Evolutionary conservation across 2,797 vertebrate genomes (phyloP), one percentile per base, ranked within the genome.

Genomic region (Sebastolobus alascanus): DNA sequence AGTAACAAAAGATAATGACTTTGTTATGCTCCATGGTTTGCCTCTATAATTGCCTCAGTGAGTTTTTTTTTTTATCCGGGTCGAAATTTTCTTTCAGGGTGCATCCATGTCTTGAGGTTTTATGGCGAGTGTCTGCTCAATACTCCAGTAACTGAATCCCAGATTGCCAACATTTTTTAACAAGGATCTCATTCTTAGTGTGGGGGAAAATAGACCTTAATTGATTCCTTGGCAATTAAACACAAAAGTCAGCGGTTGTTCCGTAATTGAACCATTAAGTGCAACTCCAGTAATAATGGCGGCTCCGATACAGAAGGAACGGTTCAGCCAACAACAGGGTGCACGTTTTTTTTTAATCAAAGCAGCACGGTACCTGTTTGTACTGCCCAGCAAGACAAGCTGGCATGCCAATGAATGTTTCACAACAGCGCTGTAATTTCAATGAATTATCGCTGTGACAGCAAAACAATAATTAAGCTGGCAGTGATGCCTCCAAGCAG

Each of bases 401-500:
- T 85, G 87, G 84, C 75, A 81, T 68, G 63, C 56, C n/a, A 76
- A 31, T 64, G 64, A 93, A 85, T 82, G 77, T 89, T 89, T 83
- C 88, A 77, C 85, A 77, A 70, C 80, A 79, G 79, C 70, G 40
- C 78, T 84, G 77, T 92, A 85, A 95, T 95, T 93, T 89, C 55
- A 89, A 82, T 85, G 76, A 95, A 94, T 95, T 89, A 93, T 90
- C 87, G 94, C 90, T 25, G 66, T 82, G 72, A 91, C 88, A 70
- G 80, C 76, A 92, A 92, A 94, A 92, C 87, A 91, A 87, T 93
- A 92, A 94, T 93, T 93, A 91, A 76, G 90, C 80, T 76, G 81
- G 80, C 87, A 84, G 71, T 65, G 88, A 93, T 76, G 82, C 89
- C 85, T 91, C 77, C 69, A 80, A 85, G 84, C 84, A 68, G 82